Evolutionary conservation across 2,113 vertebrate species (phyloP).

Genomic region (Zosterops japonicus): DNA sequence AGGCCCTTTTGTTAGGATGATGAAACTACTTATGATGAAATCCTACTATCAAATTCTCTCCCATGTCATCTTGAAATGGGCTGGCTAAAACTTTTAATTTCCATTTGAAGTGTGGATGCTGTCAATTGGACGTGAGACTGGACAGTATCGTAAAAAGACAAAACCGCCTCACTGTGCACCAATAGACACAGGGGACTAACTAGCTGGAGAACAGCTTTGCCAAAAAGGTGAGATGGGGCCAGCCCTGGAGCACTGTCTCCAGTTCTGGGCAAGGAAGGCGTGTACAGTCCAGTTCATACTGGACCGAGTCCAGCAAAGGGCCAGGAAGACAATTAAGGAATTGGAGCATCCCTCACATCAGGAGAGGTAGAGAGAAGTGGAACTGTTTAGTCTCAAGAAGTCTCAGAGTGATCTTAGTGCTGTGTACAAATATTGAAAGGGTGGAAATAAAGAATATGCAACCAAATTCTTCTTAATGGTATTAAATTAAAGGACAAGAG

Average conservation of each 20-base stretch:
- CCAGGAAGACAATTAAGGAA: background rate
- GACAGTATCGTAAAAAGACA: background rate
- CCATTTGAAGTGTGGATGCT: background rate
- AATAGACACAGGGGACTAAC: background rate
- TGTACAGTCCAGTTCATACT: background rate
- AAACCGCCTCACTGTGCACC: fast-evolving
- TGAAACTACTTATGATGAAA: background rate
- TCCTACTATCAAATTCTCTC: background rate
- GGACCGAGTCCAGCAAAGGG: background rate
- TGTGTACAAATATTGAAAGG: background rate
- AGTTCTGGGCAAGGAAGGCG: background rate
- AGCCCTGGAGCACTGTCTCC: background rate
- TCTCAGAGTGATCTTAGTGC: background rate
- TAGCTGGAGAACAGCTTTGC: background rate
- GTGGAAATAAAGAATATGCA: background rate
- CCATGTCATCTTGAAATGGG: background rate
- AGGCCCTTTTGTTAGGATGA: background rate
- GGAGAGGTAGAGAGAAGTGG: background rate
- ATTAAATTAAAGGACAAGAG: background rate
- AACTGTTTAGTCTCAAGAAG: background rate
- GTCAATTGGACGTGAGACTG: background rate
- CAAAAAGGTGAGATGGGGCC: background rate
- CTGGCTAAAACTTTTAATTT: background rate
- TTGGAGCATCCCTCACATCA: background rate
- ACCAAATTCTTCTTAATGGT: background rate